Evolutionary conservation across 2,113 vertebrate species (phyloP).

Genomic region (Platysteira castanea): DNA sequence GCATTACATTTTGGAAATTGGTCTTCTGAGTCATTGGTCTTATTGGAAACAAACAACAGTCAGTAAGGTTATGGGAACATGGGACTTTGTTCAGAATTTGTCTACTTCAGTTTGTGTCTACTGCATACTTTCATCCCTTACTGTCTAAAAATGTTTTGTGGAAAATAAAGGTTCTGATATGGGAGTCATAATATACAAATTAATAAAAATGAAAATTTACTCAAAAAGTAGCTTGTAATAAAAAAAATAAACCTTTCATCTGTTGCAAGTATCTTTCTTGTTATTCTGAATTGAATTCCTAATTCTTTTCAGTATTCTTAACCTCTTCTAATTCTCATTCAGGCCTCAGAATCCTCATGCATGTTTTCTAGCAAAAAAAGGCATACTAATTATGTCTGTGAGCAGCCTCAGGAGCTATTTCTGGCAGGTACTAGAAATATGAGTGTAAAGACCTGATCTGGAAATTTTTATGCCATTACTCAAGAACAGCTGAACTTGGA

Average conservation of each 20-base stretch:
- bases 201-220: background rate
- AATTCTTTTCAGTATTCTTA: background rate
- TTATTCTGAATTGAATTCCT: background rate
- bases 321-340: background rate
- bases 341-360: background rate
- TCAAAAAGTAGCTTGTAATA: background rate
- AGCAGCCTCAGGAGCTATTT: background rate
- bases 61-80: background rate
- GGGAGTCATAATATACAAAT: background rate
- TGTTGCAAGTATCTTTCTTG: background rate
- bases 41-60: background rate
- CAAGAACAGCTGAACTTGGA: background rate
- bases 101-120: background rate
- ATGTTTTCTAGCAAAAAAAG: background rate
- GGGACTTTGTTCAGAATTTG: background rate
- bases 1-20: background rate
- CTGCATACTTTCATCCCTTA: background rate
- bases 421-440: background rate
- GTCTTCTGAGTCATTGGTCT: background rate
- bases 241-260: background rate
- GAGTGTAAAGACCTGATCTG: background rate
- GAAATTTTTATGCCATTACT: background rate
- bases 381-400: background rate
- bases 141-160: background rate
- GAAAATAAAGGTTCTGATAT: background rate